Conservation (phyloP, 2,888 invertebrate species). For the Leistus spinibarbis region DNA sequence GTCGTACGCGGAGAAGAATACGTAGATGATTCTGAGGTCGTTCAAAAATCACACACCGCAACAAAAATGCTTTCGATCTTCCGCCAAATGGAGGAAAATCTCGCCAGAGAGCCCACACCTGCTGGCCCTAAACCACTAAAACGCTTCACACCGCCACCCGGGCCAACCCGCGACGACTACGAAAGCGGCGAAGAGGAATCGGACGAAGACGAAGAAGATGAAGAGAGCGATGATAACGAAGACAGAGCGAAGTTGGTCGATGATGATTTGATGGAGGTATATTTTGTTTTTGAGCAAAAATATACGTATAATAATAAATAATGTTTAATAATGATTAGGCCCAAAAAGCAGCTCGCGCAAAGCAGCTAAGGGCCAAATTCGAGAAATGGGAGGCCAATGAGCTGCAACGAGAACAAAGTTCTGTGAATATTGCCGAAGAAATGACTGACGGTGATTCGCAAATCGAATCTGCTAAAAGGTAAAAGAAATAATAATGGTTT, state of each 20-base stretch:
- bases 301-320: background rate
- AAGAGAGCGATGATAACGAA: constrained; percentile 58
- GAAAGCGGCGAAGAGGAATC: constrained; percentile 55
- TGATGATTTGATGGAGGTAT: constrained; percentile 41
- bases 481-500: constrained; percentile 47
- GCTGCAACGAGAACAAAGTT: constrained; percentile 62
- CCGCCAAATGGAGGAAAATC: constrained; percentile 83
- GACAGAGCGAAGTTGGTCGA: constrained; percentile 44
- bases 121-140: constrained; percentile 80
- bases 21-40: constrained; percentile 60
- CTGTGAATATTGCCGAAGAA: constrained; percentile 57
- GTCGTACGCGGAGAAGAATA: constrained; percentile 69
- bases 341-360: constrained; percentile 79
- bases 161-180: constrained; percentile 56
- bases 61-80: constrained; percentile 88
- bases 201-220: constrained; percentile 59
- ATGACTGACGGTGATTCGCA: constrained; percentile 72
- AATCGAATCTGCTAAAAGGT: constrained; percentile 85
- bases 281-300: background rate
- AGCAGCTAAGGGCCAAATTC: constrained; percentile 83
- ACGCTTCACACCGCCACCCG: constrained; percentile 88
- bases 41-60: constrained; percentile 73
- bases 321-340: constrained; percentile 58
- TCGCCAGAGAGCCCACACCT: constrained; percentile 59
- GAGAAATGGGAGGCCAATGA: constrained; percentile 83